Evolutionary conservation across 2,888 invertebrate genomes (phyloP).

Genomic region (Ramazzottius varieornatus): DNA sequence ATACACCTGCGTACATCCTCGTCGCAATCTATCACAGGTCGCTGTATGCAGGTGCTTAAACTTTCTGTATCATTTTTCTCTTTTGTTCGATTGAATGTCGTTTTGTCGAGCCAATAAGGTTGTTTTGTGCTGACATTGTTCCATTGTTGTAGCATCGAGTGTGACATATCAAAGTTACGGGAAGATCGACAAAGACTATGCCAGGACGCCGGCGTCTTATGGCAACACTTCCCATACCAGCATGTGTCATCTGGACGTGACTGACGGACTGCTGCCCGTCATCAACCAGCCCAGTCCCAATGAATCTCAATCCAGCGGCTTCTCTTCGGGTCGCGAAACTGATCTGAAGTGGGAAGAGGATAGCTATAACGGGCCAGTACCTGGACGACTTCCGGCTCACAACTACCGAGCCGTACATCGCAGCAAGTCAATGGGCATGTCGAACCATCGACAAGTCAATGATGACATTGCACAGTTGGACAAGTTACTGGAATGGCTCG

Average conservation of each 20-base stretch:
- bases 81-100: no score
- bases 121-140: no score
- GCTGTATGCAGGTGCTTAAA: no score
- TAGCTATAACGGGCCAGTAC: not conserved
- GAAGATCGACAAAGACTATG: slow-evolving; percentile 3
- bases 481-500: not conserved
- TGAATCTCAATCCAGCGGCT: not conserved
- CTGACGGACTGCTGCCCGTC: not conserved
- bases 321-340: not conserved
- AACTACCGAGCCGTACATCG: not conserved
- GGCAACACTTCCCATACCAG: not conserved
- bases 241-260: not conserved
- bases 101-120: no score
- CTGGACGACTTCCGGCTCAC: not conserved
- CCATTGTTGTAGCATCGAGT: no score
- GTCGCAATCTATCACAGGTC: no score
- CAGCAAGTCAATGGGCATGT: not conserved
- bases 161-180: not conserved
- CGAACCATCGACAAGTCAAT: not conserved
- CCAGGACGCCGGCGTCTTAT: not conserved
- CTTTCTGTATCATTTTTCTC: no score
- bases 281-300: not conserved
- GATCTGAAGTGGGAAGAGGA: slow-evolving; percentile 3
- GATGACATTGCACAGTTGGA: not conserved
- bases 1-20: no score